Evolutionary conservation across 2,888 invertebrate genomes (phyloP), one percentile per base, ranked within the genome.

Genomic region (Brachyopa scutellaris): DNA sequence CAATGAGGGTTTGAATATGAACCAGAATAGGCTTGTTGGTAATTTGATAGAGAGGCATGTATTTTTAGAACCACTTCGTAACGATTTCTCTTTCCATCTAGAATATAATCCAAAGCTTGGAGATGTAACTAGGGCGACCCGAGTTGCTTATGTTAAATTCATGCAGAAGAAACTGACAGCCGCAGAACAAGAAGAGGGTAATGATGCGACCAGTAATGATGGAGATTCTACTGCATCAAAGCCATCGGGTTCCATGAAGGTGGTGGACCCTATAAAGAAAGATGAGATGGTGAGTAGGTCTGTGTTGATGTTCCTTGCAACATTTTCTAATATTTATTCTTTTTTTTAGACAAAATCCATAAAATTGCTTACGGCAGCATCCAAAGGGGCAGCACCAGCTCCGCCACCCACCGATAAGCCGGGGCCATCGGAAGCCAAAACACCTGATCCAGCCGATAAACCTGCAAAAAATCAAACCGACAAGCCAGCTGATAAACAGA

Each of bases 101-200:
- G 95, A 95, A 89, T 96, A 94, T 90, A 97, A 97, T 91, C 96
- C 96, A 0, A 95, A 94, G 85, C 91, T 97, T 29, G 93, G 94
- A 1, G 93, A 93, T 0, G 94, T 96, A 1, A 94, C 96, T 0
- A 95, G 95, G 0, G 94, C 94, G 0, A 95, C 96, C 0, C 92
- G 96, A 85, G 93, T 96, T 11, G 97, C 97, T 0, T 97, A 97
- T 86, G 96, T 96, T 61, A 97, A 96, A 90, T 97, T 97, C 88
- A 97, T 97, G 94, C 93, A 94, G 80, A 93, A 92, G 87, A 94
- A 95, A 90, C 92, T 94, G 84, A 93, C 93, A 61, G 88, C 88
- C 5, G 88, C 88, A 3, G 89, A 89, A 38, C 91, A 92, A 0
- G 93, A 87, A 2, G 69, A 87, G 13, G 64, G 57, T 36, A 15